phyloP scores from a whole-genome alignment of 2,113 vertebrate species.

The Triplophysa siluroides region DNA sequence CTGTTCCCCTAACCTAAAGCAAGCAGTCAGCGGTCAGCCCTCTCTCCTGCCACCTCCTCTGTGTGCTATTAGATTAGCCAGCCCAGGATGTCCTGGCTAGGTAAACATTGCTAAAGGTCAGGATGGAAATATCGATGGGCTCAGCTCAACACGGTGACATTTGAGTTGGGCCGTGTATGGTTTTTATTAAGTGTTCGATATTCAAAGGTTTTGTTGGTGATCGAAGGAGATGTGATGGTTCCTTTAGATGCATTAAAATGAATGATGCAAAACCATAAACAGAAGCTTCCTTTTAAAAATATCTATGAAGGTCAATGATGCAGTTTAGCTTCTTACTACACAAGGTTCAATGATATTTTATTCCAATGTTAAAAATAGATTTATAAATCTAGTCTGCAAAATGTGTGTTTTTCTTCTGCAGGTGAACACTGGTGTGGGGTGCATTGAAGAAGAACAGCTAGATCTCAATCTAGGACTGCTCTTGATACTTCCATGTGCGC shows the following conservation, averaged over 20 bases:
- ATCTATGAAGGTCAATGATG: not conserved
- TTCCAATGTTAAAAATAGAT: no score
- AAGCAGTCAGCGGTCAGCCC: constrained; percentile 24
- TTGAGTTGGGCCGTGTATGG: constrained; percentile 46
- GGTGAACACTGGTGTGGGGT: constrained; percentile 4
- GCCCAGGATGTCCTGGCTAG: constrained; percentile 46
- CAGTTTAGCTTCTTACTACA: not conserved
- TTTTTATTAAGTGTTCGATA: constrained; percentile 53
- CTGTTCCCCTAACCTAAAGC: constrained; percentile 8
- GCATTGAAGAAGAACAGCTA: not conserved
- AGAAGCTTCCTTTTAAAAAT: not conserved
- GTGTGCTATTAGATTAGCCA: constrained; percentile 46
- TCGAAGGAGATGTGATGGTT: constrained; percentile 2
- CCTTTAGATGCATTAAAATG: not conserved
- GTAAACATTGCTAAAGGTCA: constrained; percentile 59
- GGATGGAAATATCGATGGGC: constrained; percentile 52
- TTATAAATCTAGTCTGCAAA: no score
- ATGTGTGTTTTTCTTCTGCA: not conserved
- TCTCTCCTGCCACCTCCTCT: constrained; percentile 19
- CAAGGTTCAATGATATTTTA: no score
- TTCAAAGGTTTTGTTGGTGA: not conserved
- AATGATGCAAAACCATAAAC: constrained; percentile 1
- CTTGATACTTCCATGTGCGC: not conserved
- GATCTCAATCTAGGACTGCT: constrained; percentile 7
- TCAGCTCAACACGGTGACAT: constrained; percentile 53